phyloP scores from a whole-genome alignment of 2,888 invertebrate species.

The Trilocha varians region DNA sequence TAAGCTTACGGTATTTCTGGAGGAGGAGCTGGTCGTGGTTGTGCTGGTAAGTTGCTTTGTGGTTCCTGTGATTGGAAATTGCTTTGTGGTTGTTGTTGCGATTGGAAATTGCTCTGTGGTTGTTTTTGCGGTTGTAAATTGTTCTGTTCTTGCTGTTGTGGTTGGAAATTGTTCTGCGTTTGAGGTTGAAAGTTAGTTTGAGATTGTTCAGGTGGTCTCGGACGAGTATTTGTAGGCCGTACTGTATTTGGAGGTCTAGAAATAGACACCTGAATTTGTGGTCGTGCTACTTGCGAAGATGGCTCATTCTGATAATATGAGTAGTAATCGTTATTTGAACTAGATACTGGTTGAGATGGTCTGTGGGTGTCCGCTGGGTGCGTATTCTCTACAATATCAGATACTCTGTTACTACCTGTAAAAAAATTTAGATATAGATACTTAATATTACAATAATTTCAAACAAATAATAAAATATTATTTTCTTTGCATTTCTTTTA shows the following conservation, averaged over 20 bases:
- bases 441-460: background rate
- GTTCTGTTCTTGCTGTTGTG: too few species aligned
- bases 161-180: too few species aligned
- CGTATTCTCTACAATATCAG: background rate
- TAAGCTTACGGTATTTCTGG: background rate
- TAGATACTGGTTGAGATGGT: background rate
- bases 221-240: too few species aligned
- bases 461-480: too few species aligned
- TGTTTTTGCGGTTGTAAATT: background rate
- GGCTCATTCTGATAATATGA: constrained; percentile 15
- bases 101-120: background rate
- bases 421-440: background rate
- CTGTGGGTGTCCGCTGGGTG: background rate
- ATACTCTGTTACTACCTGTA: background rate
- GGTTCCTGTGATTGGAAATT: background rate
- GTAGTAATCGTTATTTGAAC: constrained; percentile 4
- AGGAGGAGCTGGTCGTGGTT: constrained; percentile 10
- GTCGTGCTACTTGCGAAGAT: constrained; percentile 7
- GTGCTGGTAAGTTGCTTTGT: constrained; percentile 4
- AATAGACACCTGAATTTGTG: background rate
- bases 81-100: background rate
- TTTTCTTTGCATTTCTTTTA: too few species aligned
- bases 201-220: too few species aligned
- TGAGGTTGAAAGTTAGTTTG: too few species aligned
- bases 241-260: background rate